A percentile compares a stretch with the other conserved stretches of the same genome.
These are phyloP conservation scores for Macrotrachela quadricornifera DNA, from an alignment of 1,140 invertebrate genomes.

Conservation along the genomic window DNA sequence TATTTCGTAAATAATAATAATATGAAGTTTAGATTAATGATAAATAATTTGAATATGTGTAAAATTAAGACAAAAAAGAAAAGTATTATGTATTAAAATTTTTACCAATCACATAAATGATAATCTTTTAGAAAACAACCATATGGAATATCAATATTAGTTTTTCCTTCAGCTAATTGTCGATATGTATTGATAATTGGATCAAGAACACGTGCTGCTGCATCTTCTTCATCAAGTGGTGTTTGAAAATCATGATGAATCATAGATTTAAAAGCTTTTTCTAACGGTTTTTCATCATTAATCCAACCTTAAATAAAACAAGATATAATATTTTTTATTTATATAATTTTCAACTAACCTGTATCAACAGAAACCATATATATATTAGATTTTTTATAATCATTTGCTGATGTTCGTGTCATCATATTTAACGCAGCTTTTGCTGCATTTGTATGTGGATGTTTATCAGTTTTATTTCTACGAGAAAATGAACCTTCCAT, in stretches of 20 bases:
- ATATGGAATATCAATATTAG: too few species aligned
- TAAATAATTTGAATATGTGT: too few species aligned
- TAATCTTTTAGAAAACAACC: too few species aligned
- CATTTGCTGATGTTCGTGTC: conserved; percentile 10
- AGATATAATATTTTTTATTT: background rate
- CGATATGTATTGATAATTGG: background rate
- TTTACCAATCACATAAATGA: too few species aligned
- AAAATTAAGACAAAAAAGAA: too few species aligned
- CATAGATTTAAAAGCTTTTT: too few species aligned
- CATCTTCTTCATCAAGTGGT: conserved; percentile 3
- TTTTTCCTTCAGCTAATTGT: too few species aligned
- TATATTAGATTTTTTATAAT: conserved; percentile 7
- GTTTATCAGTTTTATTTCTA: conserved; percentile 6
- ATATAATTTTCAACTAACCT: conserved; percentile 5
- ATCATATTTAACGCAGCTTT: conserved; percentile 14
- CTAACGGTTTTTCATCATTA: too few species aligned
- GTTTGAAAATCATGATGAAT: background rate
- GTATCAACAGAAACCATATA: conserved; percentile 12
- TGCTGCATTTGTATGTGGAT: conserved; percentile 13
- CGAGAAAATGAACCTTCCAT: conserved; percentile 12
- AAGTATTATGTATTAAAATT: too few species aligned
- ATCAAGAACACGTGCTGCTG: conserved; percentile 1
- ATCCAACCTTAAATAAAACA: too few species aligned
- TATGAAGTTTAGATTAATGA: too few species aligned
- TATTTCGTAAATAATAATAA: too few species aligned